Evolutionary conservation across 2,113 vertebrate species (phyloP).

Genomic region (Desmodus rotundus): DNA sequence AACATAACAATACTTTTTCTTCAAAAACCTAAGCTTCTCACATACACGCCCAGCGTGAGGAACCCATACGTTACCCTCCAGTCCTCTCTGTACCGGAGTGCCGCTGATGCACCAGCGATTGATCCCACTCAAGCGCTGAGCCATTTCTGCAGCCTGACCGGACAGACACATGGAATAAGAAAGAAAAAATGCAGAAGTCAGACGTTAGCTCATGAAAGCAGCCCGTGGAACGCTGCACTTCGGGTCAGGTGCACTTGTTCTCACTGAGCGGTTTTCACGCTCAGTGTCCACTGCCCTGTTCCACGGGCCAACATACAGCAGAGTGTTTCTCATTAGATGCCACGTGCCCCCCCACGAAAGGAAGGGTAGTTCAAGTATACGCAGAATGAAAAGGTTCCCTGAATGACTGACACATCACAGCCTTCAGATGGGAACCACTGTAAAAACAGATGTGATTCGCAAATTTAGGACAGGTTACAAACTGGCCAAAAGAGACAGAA

Average conservation of each 20-base stretch:
- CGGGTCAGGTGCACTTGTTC: not conserved
- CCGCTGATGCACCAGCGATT: conserved; percentile 99
- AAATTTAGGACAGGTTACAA: not conserved
- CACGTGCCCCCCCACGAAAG: not conserved
- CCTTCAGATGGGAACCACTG: not conserved
- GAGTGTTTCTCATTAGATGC: not conserved
- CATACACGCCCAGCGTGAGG: not conserved
- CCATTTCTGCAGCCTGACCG: conserved; percentile 97
- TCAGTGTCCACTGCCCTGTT: not conserved
- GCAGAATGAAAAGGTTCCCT: not conserved
- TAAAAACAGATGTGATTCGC: not conserved
- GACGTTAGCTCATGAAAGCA: not conserved
- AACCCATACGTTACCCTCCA: conserved; percentile 87
- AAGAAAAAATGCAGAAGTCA: not conserved
- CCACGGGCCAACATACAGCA: not conserved
- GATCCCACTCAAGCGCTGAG: conserved; percentile 92
- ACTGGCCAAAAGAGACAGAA: not conserved
- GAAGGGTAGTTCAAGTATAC: not conserved
- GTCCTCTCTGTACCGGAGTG: conserved; percentile 96
- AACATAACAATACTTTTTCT: not conserved
- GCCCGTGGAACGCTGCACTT: not conserved
- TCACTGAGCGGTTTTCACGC: not conserved
- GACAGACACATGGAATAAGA: not conserved
- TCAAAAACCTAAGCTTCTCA: not conserved
- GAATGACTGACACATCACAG: not conserved